Base-by-base conservation (phyloP, 1,140 invertebrate genomes). In the Cherax destructor region DNA sequence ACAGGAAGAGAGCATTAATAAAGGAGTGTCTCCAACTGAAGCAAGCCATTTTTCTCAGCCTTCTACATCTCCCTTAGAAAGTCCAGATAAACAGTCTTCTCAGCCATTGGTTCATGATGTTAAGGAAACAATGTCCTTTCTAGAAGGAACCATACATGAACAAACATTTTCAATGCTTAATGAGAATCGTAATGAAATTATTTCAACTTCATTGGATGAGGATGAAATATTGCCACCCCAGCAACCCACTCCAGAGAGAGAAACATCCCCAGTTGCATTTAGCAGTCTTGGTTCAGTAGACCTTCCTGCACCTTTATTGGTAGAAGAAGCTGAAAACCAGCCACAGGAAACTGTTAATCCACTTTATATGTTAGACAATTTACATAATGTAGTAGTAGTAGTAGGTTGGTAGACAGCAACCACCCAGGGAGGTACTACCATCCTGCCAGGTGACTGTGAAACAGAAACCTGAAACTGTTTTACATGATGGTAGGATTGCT, bases 281-380 rank as follows among this genome's bases (percentile, higher is more conserved):
- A 87, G 85, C 47, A 87, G 85, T 52, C 16, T 87, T 10, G 85
- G 85, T 16, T 87, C 85, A 56, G 85, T 74, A 41, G 87, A 83
- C 52, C 65, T 81, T 59, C 79, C 79, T n/a, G 65, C 87, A 24
- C 87, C 89, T 30, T 52, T 91, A 65, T 41, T 30, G 24, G 21
- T 72, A 52, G 79, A 81, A 5, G 89, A 91, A 50, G 79, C 83
- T 78, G 74, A 78, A 10, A 56, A 13, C 59, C 89, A 85, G 10
- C 89, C 89, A 10, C 83, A 85, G 24, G 89, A 91, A 59, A 91
- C 89, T 21, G 61, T 91, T 4, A 91, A 91, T 69, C 89, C 89
- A 50, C 89, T 91, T 2, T 91, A 86, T 79, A 50, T 91, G n/a
- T 30, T 85, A 24, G 88, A 84, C 49, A 72, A 85, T 21, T 41